Base-by-base conservation (phyloP, 2,888 invertebrate species). In the Drosophila macrothrix region DNA sequence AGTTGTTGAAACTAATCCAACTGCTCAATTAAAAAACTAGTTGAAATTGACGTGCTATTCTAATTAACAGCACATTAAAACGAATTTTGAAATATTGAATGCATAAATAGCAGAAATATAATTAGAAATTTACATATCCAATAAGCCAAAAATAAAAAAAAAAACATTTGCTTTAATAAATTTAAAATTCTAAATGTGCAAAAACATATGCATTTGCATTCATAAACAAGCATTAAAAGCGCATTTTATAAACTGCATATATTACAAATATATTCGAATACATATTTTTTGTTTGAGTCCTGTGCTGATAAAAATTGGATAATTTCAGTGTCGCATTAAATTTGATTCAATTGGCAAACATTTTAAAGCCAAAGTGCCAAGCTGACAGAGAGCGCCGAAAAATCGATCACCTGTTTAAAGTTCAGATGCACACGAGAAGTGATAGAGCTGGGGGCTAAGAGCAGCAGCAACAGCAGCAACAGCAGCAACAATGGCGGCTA, bases 331-430 rank as follows among this genome's bases (percentile, higher is more conserved):
- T 78, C 67, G 71, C 55, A 50, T 84, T 82, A 80, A 77, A 84
- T 74, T 73, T 59, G 39, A 80, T 76, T 69, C 68, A 85, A 76
- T 83, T 58, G 41, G 37, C n/a, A 35, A 43, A 39, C 43, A 56
- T 53, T 41, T 79, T 66, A 66, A 65, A 58, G 65, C 52, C 25
- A 60, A 76, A 60, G 64, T 59, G 60, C 52, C 28, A 62, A 76
- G 56, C 62, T 59, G 73, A 46, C 58, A 49, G 60, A 39, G 56
- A 49, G 55, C 19, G 19, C 7, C 14, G 29, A 69, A 83, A 88
- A 81, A 85, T 89, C 89, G 89, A 85, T 85, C 89, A 85, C 85
- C 87, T 85, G 89, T 59, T 87, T 89, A 80, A 89, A 86, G 84
- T 71, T 59, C 59, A 65, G 70, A 61, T 65, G 59, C 50, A 64